Evolutionary conservation across 2,797 vertebrate genomes (phyloP).

Genomic region (Takifugu rubripes): DNA sequence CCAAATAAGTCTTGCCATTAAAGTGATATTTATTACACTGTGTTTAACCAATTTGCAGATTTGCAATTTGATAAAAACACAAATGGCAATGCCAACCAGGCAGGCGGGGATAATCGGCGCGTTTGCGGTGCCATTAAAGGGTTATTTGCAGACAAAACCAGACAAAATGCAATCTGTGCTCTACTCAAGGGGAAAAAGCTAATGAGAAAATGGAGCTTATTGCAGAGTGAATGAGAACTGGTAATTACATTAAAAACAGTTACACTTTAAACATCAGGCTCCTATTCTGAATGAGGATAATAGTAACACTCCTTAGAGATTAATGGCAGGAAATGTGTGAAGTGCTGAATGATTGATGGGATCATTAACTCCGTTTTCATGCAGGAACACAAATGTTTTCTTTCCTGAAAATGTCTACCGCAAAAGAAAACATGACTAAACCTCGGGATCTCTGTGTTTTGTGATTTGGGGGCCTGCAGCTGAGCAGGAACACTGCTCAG

Average conservation of each 20-base stretch:
- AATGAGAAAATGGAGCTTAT: slow-evolving; percentile 56
- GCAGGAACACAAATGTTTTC: slow-evolving; percentile 13
- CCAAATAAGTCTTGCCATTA: neutral
- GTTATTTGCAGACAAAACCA: slow-evolving; percentile 42
- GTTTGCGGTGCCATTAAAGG: slow-evolving; percentile 44
- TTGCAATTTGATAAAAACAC: slow-evolving; percentile 25
- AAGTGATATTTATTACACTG: slow-evolving; percentile 10
- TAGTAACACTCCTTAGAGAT: slow-evolving; percentile 39
- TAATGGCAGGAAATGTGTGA: slow-evolving; percentile 37
- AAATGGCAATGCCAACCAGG: slow-evolving; percentile 31
- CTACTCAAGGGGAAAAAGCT: slow-evolving; percentile 46
- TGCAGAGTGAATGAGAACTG: slow-evolving; percentile 37
- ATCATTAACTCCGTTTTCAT: slow-evolving; percentile 50
- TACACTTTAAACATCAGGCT: slow-evolving; percentile 48
- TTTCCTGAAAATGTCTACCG: too few species aligned
- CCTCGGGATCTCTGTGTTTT: too few species aligned
- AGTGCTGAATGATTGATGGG: slow-evolving; percentile 51
- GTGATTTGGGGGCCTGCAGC: too few species aligned
- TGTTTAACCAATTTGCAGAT: slow-evolving; percentile 35
- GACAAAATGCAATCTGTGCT: slow-evolving; percentile 40
- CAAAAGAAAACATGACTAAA: neutral
- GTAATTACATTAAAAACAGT: slow-evolving; percentile 64
- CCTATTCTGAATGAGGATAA: slow-evolving; percentile 29
- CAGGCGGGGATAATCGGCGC: slow-evolving; percentile 43
- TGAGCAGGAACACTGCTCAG: too few species aligned